Evolutionary conservation across 2,797 vertebrate species (phyloP).

Genomic region (Sebastes steindachneri): DNA sequence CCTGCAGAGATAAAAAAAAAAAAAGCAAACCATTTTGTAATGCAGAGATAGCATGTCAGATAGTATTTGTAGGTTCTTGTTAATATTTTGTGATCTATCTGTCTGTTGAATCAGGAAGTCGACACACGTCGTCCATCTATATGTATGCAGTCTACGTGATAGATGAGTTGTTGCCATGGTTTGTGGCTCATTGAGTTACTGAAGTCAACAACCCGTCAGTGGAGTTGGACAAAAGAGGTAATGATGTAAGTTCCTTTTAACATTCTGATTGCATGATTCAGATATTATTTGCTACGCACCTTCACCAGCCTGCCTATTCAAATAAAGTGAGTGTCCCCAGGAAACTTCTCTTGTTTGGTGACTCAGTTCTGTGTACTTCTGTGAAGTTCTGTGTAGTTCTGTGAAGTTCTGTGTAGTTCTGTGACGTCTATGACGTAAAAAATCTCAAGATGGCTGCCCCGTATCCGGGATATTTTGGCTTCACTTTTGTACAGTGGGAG

Average conservation of each 20-base stretch:
- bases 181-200: background rate
- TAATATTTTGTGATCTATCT: background rate
- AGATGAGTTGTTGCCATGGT: background rate
- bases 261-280: background rate
- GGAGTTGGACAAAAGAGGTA: background rate
- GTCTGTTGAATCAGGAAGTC: background rate
- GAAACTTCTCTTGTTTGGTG: no score
- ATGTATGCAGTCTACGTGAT: no score
- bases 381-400: no score
- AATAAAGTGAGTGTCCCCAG: no score
- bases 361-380: no score
- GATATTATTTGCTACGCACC: background rate
- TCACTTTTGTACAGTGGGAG: no score
- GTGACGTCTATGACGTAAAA: no score
- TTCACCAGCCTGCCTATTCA: no score
- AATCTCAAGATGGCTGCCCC: no score
- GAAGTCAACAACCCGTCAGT: background rate
- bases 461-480: no score
- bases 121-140: no score
- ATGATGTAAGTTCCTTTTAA: background rate
- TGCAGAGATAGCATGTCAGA: background rate
- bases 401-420: no score
- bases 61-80: background rate
- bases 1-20: constrained; percentile 51
- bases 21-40: background rate